Base-by-base conservation (phyloP, 2,888 invertebrate species). In the Sympetrum striolatum region DNA sequence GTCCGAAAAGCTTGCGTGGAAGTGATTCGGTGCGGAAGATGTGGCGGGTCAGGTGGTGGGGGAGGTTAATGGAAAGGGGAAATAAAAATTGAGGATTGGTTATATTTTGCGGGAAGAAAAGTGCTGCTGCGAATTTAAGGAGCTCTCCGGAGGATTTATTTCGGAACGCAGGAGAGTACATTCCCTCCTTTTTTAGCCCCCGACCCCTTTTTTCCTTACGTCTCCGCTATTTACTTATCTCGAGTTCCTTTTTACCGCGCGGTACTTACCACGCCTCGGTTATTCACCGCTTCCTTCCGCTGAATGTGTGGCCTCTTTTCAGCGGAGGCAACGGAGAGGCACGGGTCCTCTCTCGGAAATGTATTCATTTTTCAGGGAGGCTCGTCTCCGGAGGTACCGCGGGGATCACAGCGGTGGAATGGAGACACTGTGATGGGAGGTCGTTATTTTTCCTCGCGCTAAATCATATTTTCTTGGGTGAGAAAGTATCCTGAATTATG, bases 81-180 rank as follows among this genome's bases (percentile, higher is more conserved):
- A 73, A 86, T 86, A 86, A 64, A 86, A 86, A 53, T 58, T 37
- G 86, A 31, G 86, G 58, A 60, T 37, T 86, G n/a, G 37, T 86
- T 39, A 44, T 80, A 86, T 86, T 86, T 86, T 64, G 58, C 53
- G 31, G 60, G 39, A 86, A 58, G 82, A 31, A 82, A 82, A 58
- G 86, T 60, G 86, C 86, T n/a, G 86, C 86, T 86, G 86, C 64
- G 86, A 86, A 86, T 60, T 86, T 86, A 60, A 86, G 60, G 60
- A 60, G 58, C 58, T 60, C 60, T 37, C 60, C 86, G 25, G 4
- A 25, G 25, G 73, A 73, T 73, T 73, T 73, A 73, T 73, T 73
- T 25, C 73, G 73, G 25, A 31, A 73, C 22, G 31, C 73, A 25
- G 22, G n/a, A 25, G 64, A 64, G 73, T 37, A 35, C 39, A 12